Conservation (phyloP, 2,888 invertebrate species). For the Monochamus alternatus region DNA sequence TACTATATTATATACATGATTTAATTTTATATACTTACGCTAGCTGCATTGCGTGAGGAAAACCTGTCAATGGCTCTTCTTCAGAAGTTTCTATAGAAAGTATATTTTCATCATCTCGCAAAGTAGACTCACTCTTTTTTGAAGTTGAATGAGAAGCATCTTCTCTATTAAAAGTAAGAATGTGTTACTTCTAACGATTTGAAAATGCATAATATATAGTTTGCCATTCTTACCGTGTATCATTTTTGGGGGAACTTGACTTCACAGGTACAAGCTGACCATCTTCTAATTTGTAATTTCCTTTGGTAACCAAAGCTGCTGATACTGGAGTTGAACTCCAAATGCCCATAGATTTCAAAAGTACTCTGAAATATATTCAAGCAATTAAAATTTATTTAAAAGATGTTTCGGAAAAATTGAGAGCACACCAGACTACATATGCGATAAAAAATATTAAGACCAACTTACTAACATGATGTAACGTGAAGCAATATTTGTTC, state of each 20-base stretch:
- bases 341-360: conserved; percentile 94
- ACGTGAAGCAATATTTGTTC: no score
- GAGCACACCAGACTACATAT: no score
- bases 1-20: not conserved
- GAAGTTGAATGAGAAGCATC: conserved; percentile 17
- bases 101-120: conserved; percentile 42
- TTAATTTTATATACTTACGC: conserved; percentile 65
- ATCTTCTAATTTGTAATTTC: conserved; percentile 65
- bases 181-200: not conserved
- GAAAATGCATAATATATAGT: not conserved
- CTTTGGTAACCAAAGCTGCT: conserved; percentile 66
- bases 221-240: conserved; percentile 20
- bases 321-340: conserved; percentile 81
- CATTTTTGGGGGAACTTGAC: conserved; percentile 39
- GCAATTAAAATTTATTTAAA: not conserved
- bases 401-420: no score
- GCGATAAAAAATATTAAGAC: no score
- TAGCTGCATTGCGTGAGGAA: conserved; percentile 67
- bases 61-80: conserved; percentile 63
- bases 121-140: conserved; percentile 7
- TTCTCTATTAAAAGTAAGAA: conserved; percentile 12
- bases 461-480: no score
- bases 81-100: conserved; percentile 67
- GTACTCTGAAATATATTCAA: conserved; percentile 76
- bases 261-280: conserved; percentile 59